Base-by-base conservation (phyloP, 2,888 invertebrate genomes). In the Eupelmus urozonus region DNA sequence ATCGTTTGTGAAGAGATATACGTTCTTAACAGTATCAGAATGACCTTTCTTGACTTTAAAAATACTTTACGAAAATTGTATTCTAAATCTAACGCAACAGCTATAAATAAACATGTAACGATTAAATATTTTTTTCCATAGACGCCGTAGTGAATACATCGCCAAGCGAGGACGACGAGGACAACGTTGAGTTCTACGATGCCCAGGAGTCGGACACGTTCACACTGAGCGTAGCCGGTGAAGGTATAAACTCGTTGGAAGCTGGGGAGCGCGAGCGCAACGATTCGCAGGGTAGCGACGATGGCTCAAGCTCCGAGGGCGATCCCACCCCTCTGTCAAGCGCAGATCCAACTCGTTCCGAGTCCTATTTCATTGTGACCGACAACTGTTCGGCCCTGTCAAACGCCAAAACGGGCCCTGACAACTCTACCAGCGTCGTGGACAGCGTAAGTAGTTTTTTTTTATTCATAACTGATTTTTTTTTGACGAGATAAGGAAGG, bases 141-240 rank as follows among this genome's bases (percentile, higher is more conserved):
- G 89, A 89, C 85, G 82, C 87, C 27, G 82, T 83, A n/a, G 85
- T 85, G 16, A 89, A 88, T 78, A 88, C 89, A 66, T 90, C 90
- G 23, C 91, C 91, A 82, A 92, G 92, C 11, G 93, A 93, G 83
- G 93, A 92, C 84, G 93, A 93, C 81, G 93, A 93, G 67, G 92
- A 91, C 81, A 90, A 90, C 76, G 89, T 83, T 2, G 92, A 92
- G 82, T 94, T 93, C 86, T 93, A 92, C 85, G 93, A 94, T 88
- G 93, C 93, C 1, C 91, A 91, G 82, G 93, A 89, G 79, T 86
- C 86, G 1, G 88, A 89, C 60, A 87, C 88, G n/a, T 89, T 89
- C 78, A 88, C 89, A 7, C 80, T 89, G 83, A 88, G 72, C 74
- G 84, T 89, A 82, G 84, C 87, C 1, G 84, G 83, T 70, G 85